Base-by-base conservation (phyloP, 2,797 vertebrate species). In the Anas acuta region DNA sequence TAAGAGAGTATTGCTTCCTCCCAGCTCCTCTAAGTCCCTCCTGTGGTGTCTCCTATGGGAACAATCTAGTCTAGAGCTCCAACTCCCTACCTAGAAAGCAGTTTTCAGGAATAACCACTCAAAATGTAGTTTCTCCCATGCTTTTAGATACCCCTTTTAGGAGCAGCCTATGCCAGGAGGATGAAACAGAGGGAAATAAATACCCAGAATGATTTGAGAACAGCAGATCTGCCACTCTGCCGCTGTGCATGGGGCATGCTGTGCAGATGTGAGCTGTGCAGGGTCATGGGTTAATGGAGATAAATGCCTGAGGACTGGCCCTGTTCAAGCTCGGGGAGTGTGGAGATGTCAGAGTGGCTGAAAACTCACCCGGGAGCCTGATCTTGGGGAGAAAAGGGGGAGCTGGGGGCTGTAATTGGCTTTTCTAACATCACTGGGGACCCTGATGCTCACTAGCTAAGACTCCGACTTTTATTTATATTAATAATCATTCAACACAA, bases 231-330 rank as follows among this genome's bases (percentile, higher is more conserved):
- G n/a, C 18, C 3, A 3, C 35, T 89, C 62, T 43, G 61, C 32
- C 56, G 77, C 72, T 57, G 17, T 61, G 56, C 33, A 3, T 17
- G 25, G 33, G 58, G 41, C 13, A 58, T 57, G 73, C 65, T 43
- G 83, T 49, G 66, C 54, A 78, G 66, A 70, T 61, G 75, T 22
- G 64, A 90, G n/a, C 19, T 56, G 53, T 30, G 20, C 1, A 2
- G 78, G 85, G 70, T 86, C 91, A 79, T 1, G 15, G 79, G 62
- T 84, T 88, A 92, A 93, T 23, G 87, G 62, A 33, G 22, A 84
- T 53, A 86, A 88, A 41, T 76, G 67, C 28, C 49, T n/a, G 47
- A 18, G 37, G 20, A 18, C 32, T 7, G 37, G 58, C 60, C n/a
- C 32, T 28, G 13, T 54, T 56, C 26, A 33, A 41, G 43, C 32